Evolutionary conservation across 2,888 invertebrate genomes (phyloP).

Genomic region (Orthonychiurus folsomi): DNA sequence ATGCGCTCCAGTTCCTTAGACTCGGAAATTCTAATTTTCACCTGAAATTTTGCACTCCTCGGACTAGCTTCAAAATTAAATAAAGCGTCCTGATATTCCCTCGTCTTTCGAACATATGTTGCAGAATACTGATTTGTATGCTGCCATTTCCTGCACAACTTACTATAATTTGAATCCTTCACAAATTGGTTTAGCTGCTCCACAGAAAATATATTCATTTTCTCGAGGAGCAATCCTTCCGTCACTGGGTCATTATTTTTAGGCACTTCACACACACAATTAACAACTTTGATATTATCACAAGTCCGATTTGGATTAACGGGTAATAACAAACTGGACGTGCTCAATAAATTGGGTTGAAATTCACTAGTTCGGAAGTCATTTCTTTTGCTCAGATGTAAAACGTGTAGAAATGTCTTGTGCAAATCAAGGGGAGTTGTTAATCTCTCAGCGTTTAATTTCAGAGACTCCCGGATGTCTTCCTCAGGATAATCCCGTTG

Average conservation of each 20-base stretch:
- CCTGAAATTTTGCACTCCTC: slow-evolving; percentile 12
- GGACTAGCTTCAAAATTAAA: slow-evolving; percentile 9
- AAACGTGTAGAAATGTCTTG: slow-evolving; percentile 48
- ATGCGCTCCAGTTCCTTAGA: neutral
- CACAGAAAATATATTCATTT: neutral
- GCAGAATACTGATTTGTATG: neutral
- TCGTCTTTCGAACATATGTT: neutral
- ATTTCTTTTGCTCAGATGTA: neutral
- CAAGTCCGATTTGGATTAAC: slow-evolving; percentile 11
- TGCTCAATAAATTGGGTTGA: neutral
- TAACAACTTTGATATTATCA: neutral
- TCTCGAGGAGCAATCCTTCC: neutral
- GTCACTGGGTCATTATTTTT: neutral
- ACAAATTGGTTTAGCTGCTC: slow-evolving; percentile 10
- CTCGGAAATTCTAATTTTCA: neutral
- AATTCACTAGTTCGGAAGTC: neutral
- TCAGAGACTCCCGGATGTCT: slow-evolving; percentile 50
- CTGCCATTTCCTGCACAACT: slow-evolving; percentile 4
- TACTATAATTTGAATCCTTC: neutral
- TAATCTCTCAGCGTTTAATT: slow-evolving; percentile 53
- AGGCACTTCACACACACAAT: slow-evolving; percentile 13
- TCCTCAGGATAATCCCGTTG: slow-evolving; percentile 43
- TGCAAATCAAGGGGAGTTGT: slow-evolving; percentile 68
- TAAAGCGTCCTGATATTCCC: neutral
- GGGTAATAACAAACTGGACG: slow-evolving; percentile 11